Conservation (phyloP, 2,888 invertebrate species). For the Drosophila anomalata region DNA sequence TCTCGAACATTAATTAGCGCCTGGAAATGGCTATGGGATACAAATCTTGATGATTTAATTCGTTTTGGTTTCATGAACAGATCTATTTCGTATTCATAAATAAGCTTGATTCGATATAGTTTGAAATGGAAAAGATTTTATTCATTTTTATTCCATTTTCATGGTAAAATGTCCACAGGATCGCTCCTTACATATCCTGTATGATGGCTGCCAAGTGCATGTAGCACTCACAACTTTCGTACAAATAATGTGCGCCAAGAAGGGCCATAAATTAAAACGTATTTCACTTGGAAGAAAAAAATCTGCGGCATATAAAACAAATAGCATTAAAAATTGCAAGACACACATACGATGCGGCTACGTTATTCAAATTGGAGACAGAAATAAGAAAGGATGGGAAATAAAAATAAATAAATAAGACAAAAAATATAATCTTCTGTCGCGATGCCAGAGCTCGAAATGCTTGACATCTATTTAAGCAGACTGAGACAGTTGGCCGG, state of each 20-base stretch:
- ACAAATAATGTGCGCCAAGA: slow-evolving; percentile 59
- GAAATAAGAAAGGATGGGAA: slow-evolving; percentile 51
- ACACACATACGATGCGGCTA: slow-evolving; percentile 49
- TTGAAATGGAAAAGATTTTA: background rate
- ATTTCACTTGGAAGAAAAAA: slow-evolving; percentile 81
- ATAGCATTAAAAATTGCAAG: slow-evolving; percentile 72
- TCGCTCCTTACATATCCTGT: slow-evolving; percentile 64
- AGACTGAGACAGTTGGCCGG: slow-evolving; percentile 32
- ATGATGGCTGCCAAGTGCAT: slow-evolving; percentile 67
- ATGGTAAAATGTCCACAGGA: slow-evolving; percentile 16
- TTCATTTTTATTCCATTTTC: background rate
- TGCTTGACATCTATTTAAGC: slow-evolving; percentile 55
- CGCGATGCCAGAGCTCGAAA: slow-evolving; percentile 52
- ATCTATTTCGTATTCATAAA: background rate
- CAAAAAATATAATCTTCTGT: slow-evolving; percentile 41
- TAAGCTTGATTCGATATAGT: slow-evolving; percentile 1
- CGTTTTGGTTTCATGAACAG: slow-evolving; percentile 4
- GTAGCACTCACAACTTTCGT: slow-evolving; percentile 66
- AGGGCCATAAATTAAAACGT: slow-evolving; percentile 77
- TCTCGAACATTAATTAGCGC: slow-evolving; percentile 38
- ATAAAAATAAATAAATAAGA: slow-evolving; percentile 15
- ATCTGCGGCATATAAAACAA: slow-evolving; percentile 70
- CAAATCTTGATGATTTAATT: slow-evolving; percentile 36
- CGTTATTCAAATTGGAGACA: slow-evolving; percentile 66
- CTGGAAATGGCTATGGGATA: background rate